Base-by-base conservation (phyloP, 2,888 invertebrate species). In the Scaptomyza polygonia region DNA sequence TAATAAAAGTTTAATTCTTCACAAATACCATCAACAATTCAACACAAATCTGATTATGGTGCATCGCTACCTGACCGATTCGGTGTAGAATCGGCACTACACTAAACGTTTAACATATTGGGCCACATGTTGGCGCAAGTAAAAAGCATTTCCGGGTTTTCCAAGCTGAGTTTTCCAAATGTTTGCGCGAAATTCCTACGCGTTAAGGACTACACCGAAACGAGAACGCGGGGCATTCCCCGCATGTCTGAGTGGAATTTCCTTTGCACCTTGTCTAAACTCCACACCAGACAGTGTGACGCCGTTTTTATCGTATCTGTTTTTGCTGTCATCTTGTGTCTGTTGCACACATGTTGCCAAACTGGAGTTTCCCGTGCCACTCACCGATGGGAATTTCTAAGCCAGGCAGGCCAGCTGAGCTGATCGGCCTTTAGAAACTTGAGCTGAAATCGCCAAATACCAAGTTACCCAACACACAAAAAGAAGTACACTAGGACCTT, bases 1-100 rank as follows among this genome's bases (percentile, higher is more conserved):
- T 65, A 78, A 78, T 71, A 56, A 59, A 77, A 79, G 82, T 81
- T 88, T 89, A 81, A 88, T 88, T 88, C 86, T 75, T 70, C 75
- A 69, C 75, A 80, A 89, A 89, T 79, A 71, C 87, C 89, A 88
- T 85, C 84, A 89, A 87, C 88, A 90, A 90, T 88, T 87, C 82
- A 85, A 71, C 55, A 53, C 56, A 74, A 81, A 75, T 71, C 82
- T 58, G 52, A 59, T 57, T 72, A 52, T 55, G 44, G 30, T 45
- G 29, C 47, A 42, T 7, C 21, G 29, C 47, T 79, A 79, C 86
- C 83, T 83, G 86, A 58, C 12, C 53, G 21, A 54, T 9, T 36
- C n/a, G 14, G 32, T 12, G 11, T 5, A n/a, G 11, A 47, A 5
- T 16, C 4, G 7, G 30, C 8, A 55, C 8, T 21, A 30, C 25